Base-by-base conservation (phyloP, 2,113 vertebrate genomes). In the Plecturocebus donacophilus region DNA sequence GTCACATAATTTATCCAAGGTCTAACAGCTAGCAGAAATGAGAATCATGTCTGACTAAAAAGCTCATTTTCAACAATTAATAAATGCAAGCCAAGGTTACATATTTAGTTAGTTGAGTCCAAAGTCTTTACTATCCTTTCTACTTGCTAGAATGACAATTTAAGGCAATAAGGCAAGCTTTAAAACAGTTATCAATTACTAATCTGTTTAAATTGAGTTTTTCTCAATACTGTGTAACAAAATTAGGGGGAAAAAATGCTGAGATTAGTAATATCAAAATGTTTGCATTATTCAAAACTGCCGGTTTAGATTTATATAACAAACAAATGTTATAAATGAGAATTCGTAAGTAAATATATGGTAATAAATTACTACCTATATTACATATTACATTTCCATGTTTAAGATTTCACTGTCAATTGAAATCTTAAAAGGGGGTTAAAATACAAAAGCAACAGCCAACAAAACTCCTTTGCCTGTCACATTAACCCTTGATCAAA, bases 21-120 rank as follows among this genome's bases (percentile, higher is more conserved):
- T 45, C 2, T 87, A 38, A 87, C 0, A 91, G 20, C 6, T 40
- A 47, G 77, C 12, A 71, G 58, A 83, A 89, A 96, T 66, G 25
- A 52, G 35, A 73, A 83, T 73, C 32, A 10, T 40, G 7, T 77
- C 40, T 71, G 81, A 89, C 79, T 75, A 45, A 11, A 85, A 88
- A 83, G n/a, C 66, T 35, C 35, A 91, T 58, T 89, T 91, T 91
- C n/a, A 93, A 75, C 49, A n/a, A 87, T 54, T 70, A 86, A 88
- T 92, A 93, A 86, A 23, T 49, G 5, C 25, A 92, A 93, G 40
- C 42, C 90, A 49, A 52, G 19, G 13, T 70, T 52, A 87, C 45
- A 71, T 66, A 79, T 40, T 75, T 88, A 38, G 1, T 68, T 42
- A 96, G 56, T 42, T 45, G 87, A 85, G 54, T 54, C 66, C 52